Evolutionary conservation across 2,888 invertebrate genomes (phyloP).

Genomic region (Heteropelma amictum): DNA sequence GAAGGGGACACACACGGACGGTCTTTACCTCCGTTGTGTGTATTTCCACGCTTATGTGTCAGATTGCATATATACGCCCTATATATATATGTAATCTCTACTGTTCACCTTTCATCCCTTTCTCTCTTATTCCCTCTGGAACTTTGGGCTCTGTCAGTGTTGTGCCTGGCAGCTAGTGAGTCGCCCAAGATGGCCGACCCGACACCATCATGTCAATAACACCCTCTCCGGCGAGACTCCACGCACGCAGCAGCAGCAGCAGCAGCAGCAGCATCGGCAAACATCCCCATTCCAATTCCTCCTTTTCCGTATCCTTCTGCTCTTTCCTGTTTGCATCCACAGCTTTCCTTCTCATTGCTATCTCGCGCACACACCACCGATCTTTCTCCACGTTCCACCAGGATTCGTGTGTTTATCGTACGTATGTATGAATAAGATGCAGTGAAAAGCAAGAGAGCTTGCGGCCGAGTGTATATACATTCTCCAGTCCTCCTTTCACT

Average conservation of each 20-base stretch:
- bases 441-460: slow-evolving; percentile 26
- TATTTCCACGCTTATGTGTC: no score
- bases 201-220: slow-evolving; percentile 78
- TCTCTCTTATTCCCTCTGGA: slow-evolving; percentile 22
- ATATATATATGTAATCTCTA: slow-evolving; percentile 10
- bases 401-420: not conserved
- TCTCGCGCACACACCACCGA: slow-evolving; percentile 18
- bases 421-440: not conserved
- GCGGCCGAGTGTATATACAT: not conserved
- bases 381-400: slow-evolving; percentile 34
- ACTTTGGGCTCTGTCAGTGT: slow-evolving; percentile 51
- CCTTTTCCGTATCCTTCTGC: slow-evolving; percentile 24
- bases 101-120: slow-evolving; percentile 10
- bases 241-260: slow-evolving; percentile 42
- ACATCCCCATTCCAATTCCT: slow-evolving; percentile 43
- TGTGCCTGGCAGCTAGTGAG: slow-evolving; percentile 44
- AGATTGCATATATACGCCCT: not conserved
- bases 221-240: slow-evolving; percentile 67
- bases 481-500: slow-evolving; percentile 19
- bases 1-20: slow-evolving; percentile 74
- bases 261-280: slow-evolving; percentile 38
- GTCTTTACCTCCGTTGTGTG: slow-evolving; percentile 39
- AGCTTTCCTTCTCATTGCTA: slow-evolving; percentile 23
- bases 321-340: slow-evolving; percentile 17
- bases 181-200: slow-evolving; percentile 76